Evolutionary conservation across 2,888 invertebrate species (phyloP).

Genomic region (Eumacrocentrus americanus): DNA sequence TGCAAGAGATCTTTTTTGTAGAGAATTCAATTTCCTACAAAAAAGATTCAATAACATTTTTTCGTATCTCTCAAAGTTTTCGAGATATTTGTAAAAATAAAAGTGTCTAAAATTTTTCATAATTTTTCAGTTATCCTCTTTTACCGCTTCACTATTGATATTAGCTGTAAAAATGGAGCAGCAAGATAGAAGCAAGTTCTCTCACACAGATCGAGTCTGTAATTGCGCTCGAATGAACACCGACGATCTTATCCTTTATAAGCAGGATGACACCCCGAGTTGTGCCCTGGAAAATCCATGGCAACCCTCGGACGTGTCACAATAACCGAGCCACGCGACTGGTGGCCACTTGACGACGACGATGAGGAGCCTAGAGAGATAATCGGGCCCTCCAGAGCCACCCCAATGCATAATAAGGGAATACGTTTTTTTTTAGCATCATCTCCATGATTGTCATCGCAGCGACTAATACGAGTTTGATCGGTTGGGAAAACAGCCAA

Average conservation of each 20-base stretch:
- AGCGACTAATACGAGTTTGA: conserved; percentile 44
- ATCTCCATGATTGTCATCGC: background rate
- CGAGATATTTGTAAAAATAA: background rate
- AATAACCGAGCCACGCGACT: conserved; percentile 51
- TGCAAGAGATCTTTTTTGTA: background rate
- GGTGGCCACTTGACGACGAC: conserved; percentile 54
- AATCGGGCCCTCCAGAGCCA: background rate
- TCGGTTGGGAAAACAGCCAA: conserved; percentile 41
- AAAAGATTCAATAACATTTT: conserved; percentile 15
- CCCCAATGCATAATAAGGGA: background rate
- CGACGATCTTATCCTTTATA: conserved; percentile 41
- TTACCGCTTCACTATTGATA: background rate
- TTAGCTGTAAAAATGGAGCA: background rate
- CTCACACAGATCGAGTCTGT: conserved; percentile 55
- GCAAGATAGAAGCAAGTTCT: no score
- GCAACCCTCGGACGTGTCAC: conserved; percentile 44
- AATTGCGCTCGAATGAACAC: conserved; percentile 53
- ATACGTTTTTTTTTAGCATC: background rate
- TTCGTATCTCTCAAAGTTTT: conserved; percentile 4
- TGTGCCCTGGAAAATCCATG: conserved; percentile 38
- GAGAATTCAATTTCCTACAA: conserved; percentile 16
- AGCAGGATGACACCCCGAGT: conserved; percentile 44
- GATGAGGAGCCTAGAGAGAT: conserved; percentile 30
- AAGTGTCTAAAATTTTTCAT: background rate
- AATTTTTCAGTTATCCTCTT: background rate